phyloP scores from a whole-genome alignment of 2,113 vertebrate genomes.

The Oreamnos americanus region DNA sequence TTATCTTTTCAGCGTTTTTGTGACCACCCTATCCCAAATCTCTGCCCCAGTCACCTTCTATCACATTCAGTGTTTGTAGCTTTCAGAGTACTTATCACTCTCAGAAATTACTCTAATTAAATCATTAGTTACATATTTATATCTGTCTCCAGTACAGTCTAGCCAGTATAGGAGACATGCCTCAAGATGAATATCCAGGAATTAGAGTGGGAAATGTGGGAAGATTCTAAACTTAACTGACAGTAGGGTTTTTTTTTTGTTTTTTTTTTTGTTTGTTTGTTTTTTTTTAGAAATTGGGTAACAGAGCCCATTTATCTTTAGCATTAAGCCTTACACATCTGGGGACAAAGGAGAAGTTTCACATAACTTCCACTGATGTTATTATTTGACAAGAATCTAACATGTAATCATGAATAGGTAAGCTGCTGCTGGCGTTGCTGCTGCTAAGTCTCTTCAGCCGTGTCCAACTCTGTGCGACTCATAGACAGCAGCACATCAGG shows the following conservation, averaged over 20 bases:
- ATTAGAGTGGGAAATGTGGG: background rate
- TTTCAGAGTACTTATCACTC: background rate
- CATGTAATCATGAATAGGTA: background rate
- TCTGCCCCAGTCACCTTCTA: background rate
- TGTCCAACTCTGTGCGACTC: fast-evolving
- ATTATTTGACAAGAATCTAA: background rate
- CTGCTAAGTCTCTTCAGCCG: too few species aligned
- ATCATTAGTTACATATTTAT: background rate
- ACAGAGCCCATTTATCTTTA: background rate
- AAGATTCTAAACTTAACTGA: background rate
- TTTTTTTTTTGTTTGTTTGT: background rate
- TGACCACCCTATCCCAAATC: background rate
- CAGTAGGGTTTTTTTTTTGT: background rate
- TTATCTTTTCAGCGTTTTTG: background rate
- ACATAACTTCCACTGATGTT: background rate
- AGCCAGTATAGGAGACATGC: background rate
- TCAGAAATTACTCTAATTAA: background rate
- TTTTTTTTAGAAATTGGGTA: background rate
- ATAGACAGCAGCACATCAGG: too few species aligned
- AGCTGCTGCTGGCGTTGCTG: background rate
- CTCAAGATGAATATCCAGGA: background rate
- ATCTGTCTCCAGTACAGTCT: background rate
- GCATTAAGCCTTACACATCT: background rate
- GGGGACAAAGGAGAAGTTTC: background rate
- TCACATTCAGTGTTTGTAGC: background rate